phyloP scores from a whole-genome alignment of 2,888 invertebrate genomes.

The Idaea biselata region DNA sequence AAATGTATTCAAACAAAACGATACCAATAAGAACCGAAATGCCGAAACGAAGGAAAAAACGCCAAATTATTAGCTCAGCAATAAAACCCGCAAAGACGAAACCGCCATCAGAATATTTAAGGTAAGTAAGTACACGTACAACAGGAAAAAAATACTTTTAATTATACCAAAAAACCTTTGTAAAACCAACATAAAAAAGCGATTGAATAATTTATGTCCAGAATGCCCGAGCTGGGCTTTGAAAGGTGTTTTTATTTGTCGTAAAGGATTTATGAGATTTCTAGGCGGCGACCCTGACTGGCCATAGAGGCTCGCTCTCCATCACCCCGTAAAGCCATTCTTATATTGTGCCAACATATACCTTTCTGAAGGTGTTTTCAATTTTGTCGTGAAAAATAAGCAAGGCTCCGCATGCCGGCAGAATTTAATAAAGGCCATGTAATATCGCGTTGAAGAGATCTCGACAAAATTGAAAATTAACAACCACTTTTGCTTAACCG shows the following conservation, averaged over 20 bases:
- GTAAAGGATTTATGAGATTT: conserved; percentile 69
- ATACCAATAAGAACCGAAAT: conserved; percentile 2
- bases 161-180: background rate
- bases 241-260: conserved; percentile 68
- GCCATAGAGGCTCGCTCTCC: conserved; percentile 50
- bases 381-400: conserved; percentile 68
- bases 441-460: conserved; percentile 53
- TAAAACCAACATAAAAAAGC: conserved; percentile 29
- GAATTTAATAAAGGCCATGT: conserved; percentile 64
- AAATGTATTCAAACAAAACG: no score
- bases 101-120: background rate
- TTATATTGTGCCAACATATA: conserved; percentile 66
- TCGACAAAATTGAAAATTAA: conserved; percentile 66
- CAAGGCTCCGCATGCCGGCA: conserved; percentile 41
- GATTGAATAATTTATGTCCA: conserved; percentile 70
- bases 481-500: conserved; percentile 43
- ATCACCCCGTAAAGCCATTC: conserved; percentile 65
- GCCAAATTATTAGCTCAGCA: background rate
- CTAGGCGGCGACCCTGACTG: conserved; percentile 47
- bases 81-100: background rate
- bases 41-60: background rate
- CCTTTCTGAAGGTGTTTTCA: conserved; percentile 63
- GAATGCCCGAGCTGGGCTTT: conserved; percentile 43
- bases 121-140: background rate
- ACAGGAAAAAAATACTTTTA: background rate